phyloP scores from a whole-genome alignment of 2,797 vertebrate genomes.

The Orestias chungarensis region DNA sequence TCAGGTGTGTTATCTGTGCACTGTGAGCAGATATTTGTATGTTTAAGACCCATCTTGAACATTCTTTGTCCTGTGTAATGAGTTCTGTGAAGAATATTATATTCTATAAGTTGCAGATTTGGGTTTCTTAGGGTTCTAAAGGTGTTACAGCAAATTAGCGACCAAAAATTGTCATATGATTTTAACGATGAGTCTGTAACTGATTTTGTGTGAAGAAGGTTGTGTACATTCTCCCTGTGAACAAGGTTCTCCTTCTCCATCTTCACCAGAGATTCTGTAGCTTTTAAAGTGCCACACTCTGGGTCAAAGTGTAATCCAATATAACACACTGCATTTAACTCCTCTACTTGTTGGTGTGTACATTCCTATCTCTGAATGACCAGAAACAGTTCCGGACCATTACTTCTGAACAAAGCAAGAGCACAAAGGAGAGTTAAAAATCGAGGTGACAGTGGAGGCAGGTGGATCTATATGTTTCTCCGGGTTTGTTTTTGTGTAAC shows the following conservation, averaged over 20 bases:
- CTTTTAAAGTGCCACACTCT: slow-evolving; percentile 15
- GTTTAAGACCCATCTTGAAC: no score
- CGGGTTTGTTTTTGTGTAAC: slow-evolving; percentile 31
- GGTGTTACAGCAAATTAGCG: no score
- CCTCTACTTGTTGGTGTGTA: slow-evolving; percentile 18
- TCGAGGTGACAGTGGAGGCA: slow-evolving; percentile 51
- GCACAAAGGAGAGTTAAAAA: slow-evolving; percentile 27
- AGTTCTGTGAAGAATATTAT: no score
- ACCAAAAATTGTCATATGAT: no score
- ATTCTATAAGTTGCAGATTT: no score
- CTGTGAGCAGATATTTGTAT: no score
- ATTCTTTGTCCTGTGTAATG: no score
- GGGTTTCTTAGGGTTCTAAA: no score
- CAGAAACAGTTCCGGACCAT: slow-evolving; percentile 42
- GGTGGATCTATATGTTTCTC: slow-evolving; percentile 57
- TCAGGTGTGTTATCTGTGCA: no score
- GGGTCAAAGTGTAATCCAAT: slow-evolving; percentile 60
- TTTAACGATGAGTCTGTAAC: no score
- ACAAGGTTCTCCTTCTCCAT: slow-evolving; percentile 35
- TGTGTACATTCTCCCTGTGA: slow-evolving; percentile 6
- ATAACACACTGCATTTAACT: slow-evolving; percentile 26
- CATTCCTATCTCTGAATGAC: slow-evolving; percentile 49
- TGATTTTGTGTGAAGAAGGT: background rate
- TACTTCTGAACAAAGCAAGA: slow-evolving; percentile 50
- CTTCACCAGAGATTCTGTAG: slow-evolving; percentile 19